These are phyloP conservation scores for Tychaedon coryphoeus DNA, from an alignment of 2,113 vertebrate genomes.

Conservation along the genomic window DNA sequence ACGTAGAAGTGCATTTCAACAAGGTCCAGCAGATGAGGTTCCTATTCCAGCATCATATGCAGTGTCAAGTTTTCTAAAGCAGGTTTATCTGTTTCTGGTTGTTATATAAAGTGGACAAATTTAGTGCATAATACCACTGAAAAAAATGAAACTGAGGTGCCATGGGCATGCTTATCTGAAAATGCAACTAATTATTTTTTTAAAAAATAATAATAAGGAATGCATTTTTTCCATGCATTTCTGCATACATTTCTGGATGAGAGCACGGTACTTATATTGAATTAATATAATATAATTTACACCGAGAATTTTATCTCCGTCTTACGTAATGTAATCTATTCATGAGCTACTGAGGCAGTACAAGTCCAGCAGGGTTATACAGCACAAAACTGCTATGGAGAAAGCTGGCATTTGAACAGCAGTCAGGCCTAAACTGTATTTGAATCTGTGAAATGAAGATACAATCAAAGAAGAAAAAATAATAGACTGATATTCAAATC, in stretches of 20 bases:
- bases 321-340: not conserved
- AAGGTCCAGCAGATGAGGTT: not conserved
- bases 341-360: not conserved
- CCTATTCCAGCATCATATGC: not conserved
- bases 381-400: not conserved
- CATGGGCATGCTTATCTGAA: not conserved
- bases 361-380: not conserved
- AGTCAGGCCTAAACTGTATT: not conserved
- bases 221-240: not conserved
- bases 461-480: not conserved
- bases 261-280: not conserved
- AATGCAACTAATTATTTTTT: not conserved
- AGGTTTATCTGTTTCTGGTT: not conserved
- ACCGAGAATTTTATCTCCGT: not conserved
- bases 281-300: not conserved
- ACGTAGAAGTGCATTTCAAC: not conserved
- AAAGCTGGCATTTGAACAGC: not conserved
- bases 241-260: not conserved
- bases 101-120: not conserved
- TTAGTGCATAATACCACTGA: not conserved
- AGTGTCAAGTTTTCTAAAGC: not conserved
- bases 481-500: not conserved
- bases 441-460: not conserved
- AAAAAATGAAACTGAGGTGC: not conserved
- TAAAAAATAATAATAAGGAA: not conserved